Conservation (phyloP, 1,140 invertebrate genomes). For the Daktulosphaira vitifoliae region DNA sequence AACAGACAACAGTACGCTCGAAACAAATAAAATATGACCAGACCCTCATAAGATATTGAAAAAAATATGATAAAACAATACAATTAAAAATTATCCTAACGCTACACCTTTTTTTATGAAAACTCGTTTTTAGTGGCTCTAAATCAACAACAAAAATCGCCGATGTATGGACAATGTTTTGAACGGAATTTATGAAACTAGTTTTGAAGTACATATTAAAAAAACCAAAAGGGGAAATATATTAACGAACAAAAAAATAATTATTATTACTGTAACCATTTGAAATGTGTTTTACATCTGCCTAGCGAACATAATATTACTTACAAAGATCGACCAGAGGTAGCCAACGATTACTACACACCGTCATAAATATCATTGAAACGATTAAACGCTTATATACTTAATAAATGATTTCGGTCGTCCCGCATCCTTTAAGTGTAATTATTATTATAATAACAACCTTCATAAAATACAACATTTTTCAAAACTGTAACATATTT, state of each 20-base stretch:
- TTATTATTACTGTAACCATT: constrained; percentile 22
- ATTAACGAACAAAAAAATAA: constrained; percentile 8
- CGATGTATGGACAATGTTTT: constrained; percentile 15
- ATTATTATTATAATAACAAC: too few species aligned
- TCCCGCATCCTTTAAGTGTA: too few species aligned
- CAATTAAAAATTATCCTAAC: constrained; percentile 26
- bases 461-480: too few species aligned
- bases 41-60: constrained; percentile 12
- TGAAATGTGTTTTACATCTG: constrained; percentile 32
- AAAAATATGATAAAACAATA: constrained; percentile 18
- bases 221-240: neutral
- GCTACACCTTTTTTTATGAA: neutral
- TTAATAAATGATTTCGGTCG: too few species aligned
- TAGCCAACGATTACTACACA: constrained; percentile 1
- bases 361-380: constrained; percentile 16
- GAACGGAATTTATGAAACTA: constrained; percentile 33
- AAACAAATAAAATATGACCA: constrained; percentile 27
- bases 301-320: neutral
- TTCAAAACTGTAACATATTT: too few species aligned
- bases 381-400: constrained; percentile 15
- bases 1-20: constrained; percentile 9
- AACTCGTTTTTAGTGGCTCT: constrained; percentile 27
- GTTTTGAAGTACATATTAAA: constrained; percentile 23
- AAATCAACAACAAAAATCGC: constrained; percentile 26
- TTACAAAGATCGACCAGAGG: neutral